These are phyloP conservation scores for Chondrilla cf. caribensis DNA, from an alignment of 37 sponge, comb jelly and placozoan species.

Conservation along the genomic window DNA sequence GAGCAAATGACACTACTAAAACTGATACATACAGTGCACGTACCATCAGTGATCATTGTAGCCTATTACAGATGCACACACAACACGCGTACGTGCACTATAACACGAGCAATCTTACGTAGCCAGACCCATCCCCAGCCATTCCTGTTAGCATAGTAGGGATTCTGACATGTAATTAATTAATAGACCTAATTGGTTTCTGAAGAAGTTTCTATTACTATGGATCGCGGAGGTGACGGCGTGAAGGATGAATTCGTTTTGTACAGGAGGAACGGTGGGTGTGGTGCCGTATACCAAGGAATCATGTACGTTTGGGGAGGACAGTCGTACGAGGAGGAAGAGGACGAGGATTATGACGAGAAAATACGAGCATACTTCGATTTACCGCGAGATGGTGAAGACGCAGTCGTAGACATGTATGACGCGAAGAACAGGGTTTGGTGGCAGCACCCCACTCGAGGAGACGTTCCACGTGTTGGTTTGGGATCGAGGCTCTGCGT, in stretches of 20 bases:
- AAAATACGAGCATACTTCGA: background rate
- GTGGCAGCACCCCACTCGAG: slow-evolving; percentile 31
- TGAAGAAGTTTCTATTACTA: no score
- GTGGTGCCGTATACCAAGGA: slow-evolving; percentile 34
- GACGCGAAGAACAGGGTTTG: slow-evolving; percentile 26
- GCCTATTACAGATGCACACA: no score
- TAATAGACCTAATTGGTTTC: no score
- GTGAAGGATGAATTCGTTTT: no score
- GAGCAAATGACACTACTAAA: background rate
- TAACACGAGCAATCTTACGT: no score
- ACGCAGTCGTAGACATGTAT: slow-evolving; percentile 49
- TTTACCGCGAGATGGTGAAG: slow-evolving; percentile 7
- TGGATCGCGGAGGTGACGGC: no score
- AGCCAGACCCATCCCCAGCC: no score
- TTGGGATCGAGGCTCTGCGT: slow-evolving; percentile 31
- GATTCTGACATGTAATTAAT: no score
- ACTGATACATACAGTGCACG: no score
- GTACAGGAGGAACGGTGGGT: slow-evolving; percentile 58
- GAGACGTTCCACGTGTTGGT: slow-evolving; percentile 45
- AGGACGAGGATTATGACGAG: slow-evolving; percentile 6
- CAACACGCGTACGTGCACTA: no score
- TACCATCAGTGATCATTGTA: no score
- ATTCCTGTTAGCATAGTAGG: no score
- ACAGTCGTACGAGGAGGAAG: slow-evolving; percentile 2
- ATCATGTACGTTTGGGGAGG: slow-evolving; percentile 71